Evolutionary conservation across 2,113 vertebrate genomes (phyloP).

Genomic region (Trichechus manatus): DNA sequence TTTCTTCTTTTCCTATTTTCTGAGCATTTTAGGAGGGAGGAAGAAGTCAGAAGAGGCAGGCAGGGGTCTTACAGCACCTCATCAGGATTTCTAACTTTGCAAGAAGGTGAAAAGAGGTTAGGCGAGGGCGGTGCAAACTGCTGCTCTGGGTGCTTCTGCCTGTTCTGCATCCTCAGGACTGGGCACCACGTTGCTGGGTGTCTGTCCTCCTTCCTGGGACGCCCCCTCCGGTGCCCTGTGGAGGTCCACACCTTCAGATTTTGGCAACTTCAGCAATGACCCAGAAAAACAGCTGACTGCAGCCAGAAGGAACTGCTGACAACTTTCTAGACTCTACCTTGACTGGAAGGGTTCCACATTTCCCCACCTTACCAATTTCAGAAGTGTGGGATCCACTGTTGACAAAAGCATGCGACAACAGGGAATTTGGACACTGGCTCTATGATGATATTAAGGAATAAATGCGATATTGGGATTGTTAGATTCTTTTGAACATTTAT

Average conservation of each 20-base stretch:
- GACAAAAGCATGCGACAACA: neutral
- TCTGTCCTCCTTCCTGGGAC: neutral
- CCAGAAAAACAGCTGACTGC: neutral
- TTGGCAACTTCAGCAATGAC: neutral
- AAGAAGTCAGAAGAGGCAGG: neutral
- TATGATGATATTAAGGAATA: neutral
- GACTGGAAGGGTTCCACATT: accelerated
- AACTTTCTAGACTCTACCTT: neutral
- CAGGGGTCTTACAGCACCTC: neutral
- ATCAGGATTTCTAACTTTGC: neutral
- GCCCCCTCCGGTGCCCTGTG: neutral
- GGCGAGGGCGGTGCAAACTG: accelerated
- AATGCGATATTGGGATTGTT: neutral
- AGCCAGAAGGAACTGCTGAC: neutral
- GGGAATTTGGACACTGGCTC: neutral
- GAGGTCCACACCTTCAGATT: neutral
- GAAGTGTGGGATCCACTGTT: accelerated
- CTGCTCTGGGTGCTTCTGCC: accelerated
- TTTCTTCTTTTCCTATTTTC: neutral
- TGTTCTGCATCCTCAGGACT: neutral
- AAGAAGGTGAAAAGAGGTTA: neutral
- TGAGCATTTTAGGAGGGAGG: neutral
- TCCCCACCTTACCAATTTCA: neutral
- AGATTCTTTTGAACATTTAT: neutral
- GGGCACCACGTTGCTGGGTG: accelerated